Evolutionary conservation across 1,140 invertebrate genomes (phyloP).

Genomic region (Bathynomus jamesi): DNA sequence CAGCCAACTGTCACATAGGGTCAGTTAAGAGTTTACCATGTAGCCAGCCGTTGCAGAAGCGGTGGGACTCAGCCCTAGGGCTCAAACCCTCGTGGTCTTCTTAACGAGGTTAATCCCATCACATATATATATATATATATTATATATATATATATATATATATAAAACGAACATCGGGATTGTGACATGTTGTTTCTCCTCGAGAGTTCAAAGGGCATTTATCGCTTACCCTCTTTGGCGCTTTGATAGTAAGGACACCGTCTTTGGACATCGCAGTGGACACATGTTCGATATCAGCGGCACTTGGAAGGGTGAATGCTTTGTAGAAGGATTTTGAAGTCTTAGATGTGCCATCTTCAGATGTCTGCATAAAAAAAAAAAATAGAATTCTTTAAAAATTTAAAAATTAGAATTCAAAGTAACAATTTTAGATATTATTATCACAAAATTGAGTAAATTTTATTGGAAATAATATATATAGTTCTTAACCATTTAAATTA

Average conservation of each 20-base stretch:
- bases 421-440: neutral
- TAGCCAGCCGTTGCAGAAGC: no score
- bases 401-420: neutral
- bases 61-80: no score
- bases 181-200: no score
- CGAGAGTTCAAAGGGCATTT: no score
- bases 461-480: neutral
- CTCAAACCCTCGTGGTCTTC: no score
- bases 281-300: conserved; percentile 55
- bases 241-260: conserved; percentile 60
- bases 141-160: no score
- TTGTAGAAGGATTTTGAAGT: conserved; percentile 55
- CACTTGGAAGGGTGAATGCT: conserved; percentile 57
- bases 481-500: no score
- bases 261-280: conserved; percentile 62
- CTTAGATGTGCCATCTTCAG: conserved; percentile 63
- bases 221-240: conserved; percentile 40
- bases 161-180: no score
- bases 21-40: no score
- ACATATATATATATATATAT: no score
- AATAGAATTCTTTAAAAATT: neutral
- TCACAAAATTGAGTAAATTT: neutral
- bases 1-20: no score
- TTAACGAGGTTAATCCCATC: no score
- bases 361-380: conserved; percentile 44